A percentile compares a stretch with the other conserved stretches of the same genome.
Conservation (phyloP, 2,888 invertebrate genomes). For the Leucophenga montana region DNA sequence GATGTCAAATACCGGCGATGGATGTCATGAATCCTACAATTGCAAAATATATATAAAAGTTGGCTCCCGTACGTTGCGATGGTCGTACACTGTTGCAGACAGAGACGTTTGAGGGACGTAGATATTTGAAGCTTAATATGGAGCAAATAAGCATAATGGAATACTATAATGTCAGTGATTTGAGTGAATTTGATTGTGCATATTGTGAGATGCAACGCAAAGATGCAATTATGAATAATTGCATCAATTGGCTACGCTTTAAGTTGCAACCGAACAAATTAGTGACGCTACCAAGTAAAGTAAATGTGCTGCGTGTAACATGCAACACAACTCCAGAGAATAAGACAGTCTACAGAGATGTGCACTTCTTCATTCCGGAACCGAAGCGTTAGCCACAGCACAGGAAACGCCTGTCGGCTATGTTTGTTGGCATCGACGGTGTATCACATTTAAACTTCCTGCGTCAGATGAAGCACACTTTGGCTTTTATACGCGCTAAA, state of each 20-base stretch:
- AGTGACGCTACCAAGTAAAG: background rate
- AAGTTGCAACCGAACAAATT: background rate
- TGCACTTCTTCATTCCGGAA: slow-evolving; percentile 31
- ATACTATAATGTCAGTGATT: slow-evolving; percentile 14
- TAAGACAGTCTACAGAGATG: slow-evolving; percentile 31
- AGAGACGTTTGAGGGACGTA: too few relatives aligned
- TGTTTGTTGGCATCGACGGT: slow-evolving; percentile 87
- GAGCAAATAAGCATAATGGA: slow-evolving; percentile 6
- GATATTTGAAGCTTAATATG: background rate
- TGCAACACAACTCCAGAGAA: background rate
- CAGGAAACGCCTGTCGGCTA: slow-evolving; percentile 76
- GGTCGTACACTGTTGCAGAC: background rate
- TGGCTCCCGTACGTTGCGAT: too few relatives aligned
- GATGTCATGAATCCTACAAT: too few relatives aligned
- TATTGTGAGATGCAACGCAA: too few relatives aligned
- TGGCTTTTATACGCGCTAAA: slow-evolving; percentile 74
- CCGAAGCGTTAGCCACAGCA: background rate
- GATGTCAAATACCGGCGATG: background rate
- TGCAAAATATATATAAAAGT: too few relatives aligned
- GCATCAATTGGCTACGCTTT: background rate
- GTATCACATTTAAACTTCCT: slow-evolving; percentile 87
- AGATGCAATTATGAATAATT: too few relatives aligned
- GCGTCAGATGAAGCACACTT: slow-evolving; percentile 84
- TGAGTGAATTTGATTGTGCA: too few relatives aligned
- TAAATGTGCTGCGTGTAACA: background rate